Base-by-base conservation (phyloP, 2,888 invertebrate genomes). In the Trichogramma dendrolimi region DNA sequence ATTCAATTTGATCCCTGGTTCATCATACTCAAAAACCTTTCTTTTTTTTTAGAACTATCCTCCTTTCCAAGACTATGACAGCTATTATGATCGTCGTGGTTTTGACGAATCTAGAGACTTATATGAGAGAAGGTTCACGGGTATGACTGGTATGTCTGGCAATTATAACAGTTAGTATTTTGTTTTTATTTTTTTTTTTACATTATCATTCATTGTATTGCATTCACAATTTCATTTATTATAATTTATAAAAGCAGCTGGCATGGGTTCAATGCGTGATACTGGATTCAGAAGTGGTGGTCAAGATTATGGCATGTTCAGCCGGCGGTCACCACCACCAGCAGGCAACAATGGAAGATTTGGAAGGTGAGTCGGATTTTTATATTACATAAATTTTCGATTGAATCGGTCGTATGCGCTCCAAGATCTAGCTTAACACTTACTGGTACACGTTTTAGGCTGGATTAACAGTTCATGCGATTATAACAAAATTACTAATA, bases 101-200 rank as follows among this genome's bases (percentile, higher is more conserved):
- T 90, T 89, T 70, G 91, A 91, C 72, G 89, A 90, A 57, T 86
- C 89, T 10, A 85, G 91, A 60, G 92, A 92, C 72, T 80, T 91
- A 72, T 92, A 90, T 76, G 92, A 92, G 79, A 85, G 92, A 67
- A 86, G 92, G 66, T 92, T 91, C 80, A 84, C 88, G 1, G 78
- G 79, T 68, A 83, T 83, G 80, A 83, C 83, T 61, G 83, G 83
- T 67, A 61, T 68, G 69, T 68, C 60, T 54, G 64, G 64, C 59
- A 65, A 67, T 66, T 55, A 55, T 39, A 47, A 10, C 43, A 52
- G 60, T 56, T 52, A 60, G 40, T 41, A 41, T 62, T 27, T 52
- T 39, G 27, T 27, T 27, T 27, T 27, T 27, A 27, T 27, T 27
- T 27, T 27, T 52, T 52, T 38, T 10, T 40, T 40, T 52, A n/a